Conservation (phyloP, 2,888 invertebrate species). For the Iselma pallidipennis region DNA sequence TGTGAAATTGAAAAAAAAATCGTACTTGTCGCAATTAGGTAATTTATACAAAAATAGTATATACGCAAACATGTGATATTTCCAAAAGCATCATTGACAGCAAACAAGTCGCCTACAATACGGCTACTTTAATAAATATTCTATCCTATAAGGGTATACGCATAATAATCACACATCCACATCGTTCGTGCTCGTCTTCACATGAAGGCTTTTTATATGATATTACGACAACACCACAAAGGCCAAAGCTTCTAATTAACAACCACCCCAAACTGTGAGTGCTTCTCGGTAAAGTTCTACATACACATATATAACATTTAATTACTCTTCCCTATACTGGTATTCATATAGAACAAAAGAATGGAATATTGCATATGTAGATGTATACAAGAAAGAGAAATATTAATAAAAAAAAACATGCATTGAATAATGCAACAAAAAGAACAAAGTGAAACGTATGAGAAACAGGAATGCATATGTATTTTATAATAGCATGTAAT, state of each 20-base stretch:
- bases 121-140: not conserved
- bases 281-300: not conserved
- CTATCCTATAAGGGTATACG: no score
- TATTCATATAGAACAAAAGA: slow-evolving; percentile 12
- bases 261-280: not conserved
- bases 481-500: no score
- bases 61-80: no score
- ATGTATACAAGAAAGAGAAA: not conserved
- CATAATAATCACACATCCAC: not conserved
- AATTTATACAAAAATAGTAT: no score
- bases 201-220: slow-evolving; percentile 6
- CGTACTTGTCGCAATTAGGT: no score
- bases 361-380: not conserved
- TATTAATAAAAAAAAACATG: slow-evolving; percentile 5
- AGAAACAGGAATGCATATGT: no score
- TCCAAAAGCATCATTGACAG: no score
- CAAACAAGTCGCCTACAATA: not conserved
- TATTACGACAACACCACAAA: slow-evolving; percentile 7
- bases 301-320: slow-evolving; percentile 1
- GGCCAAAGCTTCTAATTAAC: slow-evolving; percentile 8
- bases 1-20: no score
- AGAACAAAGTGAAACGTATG: no score
- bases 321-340: slow-evolving; percentile 2
- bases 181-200: not conserved
- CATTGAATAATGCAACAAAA: not conserved